A percentile compares a stretch with the other conserved stretches of the same genome.
These are phyloP conservation scores for Distichodus sexfasciatus DNA, from an alignment of 2,797 vertebrate genomes.

Conservation along the genomic window DNA sequence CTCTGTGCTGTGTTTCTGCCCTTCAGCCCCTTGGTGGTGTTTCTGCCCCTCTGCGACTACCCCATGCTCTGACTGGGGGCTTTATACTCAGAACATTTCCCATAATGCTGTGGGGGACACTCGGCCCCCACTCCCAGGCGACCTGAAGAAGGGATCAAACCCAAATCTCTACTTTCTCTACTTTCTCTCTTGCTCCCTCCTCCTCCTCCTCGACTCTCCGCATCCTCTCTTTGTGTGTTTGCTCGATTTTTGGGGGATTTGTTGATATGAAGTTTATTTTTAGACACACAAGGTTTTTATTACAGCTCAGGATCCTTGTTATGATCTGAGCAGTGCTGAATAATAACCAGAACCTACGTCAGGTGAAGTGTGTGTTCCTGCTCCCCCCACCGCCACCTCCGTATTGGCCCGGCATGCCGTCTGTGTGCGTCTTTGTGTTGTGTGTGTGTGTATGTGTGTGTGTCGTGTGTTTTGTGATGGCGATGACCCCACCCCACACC, in stretches of 20 bases:
- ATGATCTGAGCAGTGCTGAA: too few relatives aligned
- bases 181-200: constrained; percentile 3
- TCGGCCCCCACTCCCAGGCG: neutral
- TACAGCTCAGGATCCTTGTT: too few relatives aligned
- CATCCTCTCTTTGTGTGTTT: neutral
- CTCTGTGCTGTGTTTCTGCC: constrained; percentile 34
- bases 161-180: neutral
- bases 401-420: too few relatives aligned
- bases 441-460: too few relatives aligned
- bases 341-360: too few relatives aligned
- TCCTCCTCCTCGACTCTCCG: neutral
- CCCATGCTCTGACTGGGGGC: constrained; percentile 37
- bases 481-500: constrained; percentile 34
- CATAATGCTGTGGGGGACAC: constrained; percentile 20
- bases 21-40: constrained; percentile 44
- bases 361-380: too few relatives aligned
- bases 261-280: too few relatives aligned
- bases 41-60: constrained; percentile 52
- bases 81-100: neutral
- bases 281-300: too few relatives aligned
- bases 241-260: too few relatives aligned
- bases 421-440: too few relatives aligned
- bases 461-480: constrained; percentile 48
- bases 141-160: constrained; percentile 5
- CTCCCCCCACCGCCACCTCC: too few relatives aligned